These are phyloP conservation scores for Stomatorhinus walkeri DNA, from an alignment of 2,797 vertebrate species.

Conservation along the genomic window DNA sequence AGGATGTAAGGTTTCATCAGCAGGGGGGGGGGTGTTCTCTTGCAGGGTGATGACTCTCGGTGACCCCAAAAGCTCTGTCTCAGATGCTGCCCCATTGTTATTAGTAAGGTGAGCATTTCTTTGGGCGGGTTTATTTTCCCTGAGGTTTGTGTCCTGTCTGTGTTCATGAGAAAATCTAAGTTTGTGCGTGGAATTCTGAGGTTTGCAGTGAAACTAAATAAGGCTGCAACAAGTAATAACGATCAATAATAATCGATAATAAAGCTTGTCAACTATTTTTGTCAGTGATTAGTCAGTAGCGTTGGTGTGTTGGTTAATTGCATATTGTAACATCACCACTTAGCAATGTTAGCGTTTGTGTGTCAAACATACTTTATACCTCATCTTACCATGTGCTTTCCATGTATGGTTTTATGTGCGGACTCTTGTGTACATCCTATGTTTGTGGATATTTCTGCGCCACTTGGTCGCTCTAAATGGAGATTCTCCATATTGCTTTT, in stretches of 20 bases:
- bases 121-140: background rate
- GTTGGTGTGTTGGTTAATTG: background rate
- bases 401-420: background rate
- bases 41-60: background rate
- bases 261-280: background rate
- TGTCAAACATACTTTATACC: background rate
- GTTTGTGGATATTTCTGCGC: background rate
- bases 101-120: conserved; percentile 15
- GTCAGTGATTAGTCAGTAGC: background rate
- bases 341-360: background rate
- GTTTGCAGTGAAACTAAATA: background rate
- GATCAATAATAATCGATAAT: background rate
- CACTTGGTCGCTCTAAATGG: background rate
- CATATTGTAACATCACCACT: background rate
- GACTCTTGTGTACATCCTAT: background rate
- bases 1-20: background rate
- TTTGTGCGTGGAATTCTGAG: background rate
- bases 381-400: background rate
- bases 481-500: background rate
- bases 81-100: conserved; percentile 15
- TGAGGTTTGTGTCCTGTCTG: background rate
- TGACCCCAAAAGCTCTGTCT: background rate
- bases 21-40: background rate
- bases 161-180: background rate
- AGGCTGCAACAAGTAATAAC: background rate